Evolutionary conservation across 1,140 invertebrate genomes (phyloP).

Genomic region (Wiebesia pumilae): DNA sequence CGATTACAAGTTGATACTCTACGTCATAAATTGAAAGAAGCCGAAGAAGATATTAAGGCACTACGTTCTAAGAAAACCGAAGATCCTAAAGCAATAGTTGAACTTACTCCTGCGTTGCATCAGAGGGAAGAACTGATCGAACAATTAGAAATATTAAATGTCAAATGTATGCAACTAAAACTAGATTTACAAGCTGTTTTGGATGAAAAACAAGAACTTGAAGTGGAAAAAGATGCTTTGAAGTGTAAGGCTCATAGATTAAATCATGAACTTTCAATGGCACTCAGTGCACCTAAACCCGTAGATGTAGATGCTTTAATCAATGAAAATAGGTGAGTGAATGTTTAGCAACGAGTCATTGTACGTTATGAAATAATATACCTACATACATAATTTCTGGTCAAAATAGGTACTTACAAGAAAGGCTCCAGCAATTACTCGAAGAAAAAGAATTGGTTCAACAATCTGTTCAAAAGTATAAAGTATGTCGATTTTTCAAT

Average conservation of each 20-base stretch:
- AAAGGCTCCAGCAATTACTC: constrained; percentile 85
- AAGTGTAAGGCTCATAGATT: constrained; percentile 89
- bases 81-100: constrained; percentile 58
- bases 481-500: constrained; percentile 73
- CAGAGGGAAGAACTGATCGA: constrained; percentile 82
- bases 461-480: constrained; percentile 83
- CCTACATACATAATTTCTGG: background rate
- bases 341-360: background rate
- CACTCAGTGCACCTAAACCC: constrained; percentile 79
- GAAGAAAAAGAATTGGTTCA: constrained; percentile 87
- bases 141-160: constrained; percentile 80
- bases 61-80: constrained; percentile 69
- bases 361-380: background rate
- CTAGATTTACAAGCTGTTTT: constrained; percentile 84
- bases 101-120: constrained; percentile 70
- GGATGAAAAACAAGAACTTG: constrained; percentile 91
- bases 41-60: constrained; percentile 84
- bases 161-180: constrained; percentile 81
- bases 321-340: constrained; percentile 83
- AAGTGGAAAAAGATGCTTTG: constrained; percentile 88
- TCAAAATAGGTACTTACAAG: constrained; percentile 81
- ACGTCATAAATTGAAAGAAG: constrained; percentile 82
- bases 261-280: constrained; percentile 87
- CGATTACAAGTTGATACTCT: constrained; percentile 82
- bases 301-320: constrained; percentile 89